A percentile compares a stretch with the other conserved stretches of the same genome.
Evolutionary conservation across 2,888 invertebrate genomes (phyloP).

Genomic region (Sipha maydis): DNA sequence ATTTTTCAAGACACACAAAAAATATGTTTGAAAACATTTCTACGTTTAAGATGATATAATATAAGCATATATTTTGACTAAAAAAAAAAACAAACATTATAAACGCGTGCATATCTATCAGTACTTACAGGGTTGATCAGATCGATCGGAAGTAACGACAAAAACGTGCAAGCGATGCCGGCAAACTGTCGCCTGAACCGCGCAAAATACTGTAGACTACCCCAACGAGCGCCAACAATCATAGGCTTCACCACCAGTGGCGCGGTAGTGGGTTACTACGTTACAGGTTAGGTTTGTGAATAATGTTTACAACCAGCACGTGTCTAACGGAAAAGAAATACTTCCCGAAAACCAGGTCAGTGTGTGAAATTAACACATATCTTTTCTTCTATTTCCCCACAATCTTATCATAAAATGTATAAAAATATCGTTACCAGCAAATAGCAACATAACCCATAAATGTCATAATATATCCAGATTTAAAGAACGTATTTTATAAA

Average conservation of each 20-base stretch:
- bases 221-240: slow-evolving; percentile 19
- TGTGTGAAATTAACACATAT: not conserved
- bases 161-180: slow-evolving; percentile 53
- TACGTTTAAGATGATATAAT: too few species aligned
- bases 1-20: not conserved
- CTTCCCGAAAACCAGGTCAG: not conserved
- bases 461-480: not conserved
- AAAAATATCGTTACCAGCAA: not conserved
- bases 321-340: not conserved
- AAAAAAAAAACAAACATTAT: not conserved
- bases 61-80: too few species aligned
- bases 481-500: not conserved
- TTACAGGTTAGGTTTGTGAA: slow-evolving; percentile 40
- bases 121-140: slow-evolving; percentile 26
- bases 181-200: slow-evolving; percentile 45
- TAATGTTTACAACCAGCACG: slow-evolving; percentile 18
- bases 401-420: not conserved
- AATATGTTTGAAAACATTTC: not conserved
- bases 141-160: slow-evolving; percentile 19
- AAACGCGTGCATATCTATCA: not conserved
- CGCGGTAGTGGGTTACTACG: slow-evolving; percentile 47
- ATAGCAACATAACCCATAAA: too few species aligned
- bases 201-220: slow-evolving; percentile 44
- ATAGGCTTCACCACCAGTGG: slow-evolving; percentile 12
- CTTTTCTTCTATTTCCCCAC: not conserved